These are phyloP conservation scores for Linnaemya tessellans DNA, from an alignment of 2,888 invertebrate species.

Conservation along the genomic window DNA sequence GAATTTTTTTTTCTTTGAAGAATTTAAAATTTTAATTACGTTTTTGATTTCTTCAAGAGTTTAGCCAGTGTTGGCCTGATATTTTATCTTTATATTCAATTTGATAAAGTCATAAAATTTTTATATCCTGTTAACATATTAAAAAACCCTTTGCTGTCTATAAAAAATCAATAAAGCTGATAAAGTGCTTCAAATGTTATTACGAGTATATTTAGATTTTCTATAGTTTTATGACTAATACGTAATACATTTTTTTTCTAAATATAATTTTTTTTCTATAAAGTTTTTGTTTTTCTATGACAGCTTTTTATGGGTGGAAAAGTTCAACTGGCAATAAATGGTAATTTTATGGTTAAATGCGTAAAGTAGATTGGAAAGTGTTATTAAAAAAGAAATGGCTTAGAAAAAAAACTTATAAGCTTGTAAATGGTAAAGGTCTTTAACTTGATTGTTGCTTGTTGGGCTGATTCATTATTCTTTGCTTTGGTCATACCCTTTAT, in stretches of 20 bases:
- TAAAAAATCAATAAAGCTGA: slow-evolving; percentile 70
- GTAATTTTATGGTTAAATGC: slow-evolving; percentile 72
- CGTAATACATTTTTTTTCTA: not conserved
- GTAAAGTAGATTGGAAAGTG: slow-evolving; percentile 11
- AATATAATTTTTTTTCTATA: slow-evolving; percentile 26
- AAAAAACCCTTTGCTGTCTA: slow-evolving; percentile 41
- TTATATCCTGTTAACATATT: slow-evolving; percentile 9
- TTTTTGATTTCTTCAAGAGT: too few relatives aligned
- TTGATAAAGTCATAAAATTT: slow-evolving; percentile 39
- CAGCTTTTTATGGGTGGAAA: slow-evolving; percentile 28
- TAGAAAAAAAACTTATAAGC: too few relatives aligned
- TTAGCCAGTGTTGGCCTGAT: not conserved
- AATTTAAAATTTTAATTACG: not conserved
- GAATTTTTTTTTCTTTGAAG: not conserved
- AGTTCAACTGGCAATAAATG: slow-evolving; percentile 46
- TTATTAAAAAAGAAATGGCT: slow-evolving; percentile 5
- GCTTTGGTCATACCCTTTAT: too few relatives aligned
- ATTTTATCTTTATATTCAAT: slow-evolving; percentile 33
- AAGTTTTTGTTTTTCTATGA: not conserved
- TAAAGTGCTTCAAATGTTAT: slow-evolving; percentile 54
- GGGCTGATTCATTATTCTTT: too few relatives aligned
- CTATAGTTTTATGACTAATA: not conserved
- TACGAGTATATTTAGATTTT: slow-evolving; percentile 1
- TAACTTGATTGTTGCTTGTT: too few relatives aligned
- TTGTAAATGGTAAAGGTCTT: too few relatives aligned